Evolutionary conservation across 2,797 vertebrate species (phyloP), one percentile per base, ranked within the genome.

Genomic region (Amniataba percoides): DNA sequence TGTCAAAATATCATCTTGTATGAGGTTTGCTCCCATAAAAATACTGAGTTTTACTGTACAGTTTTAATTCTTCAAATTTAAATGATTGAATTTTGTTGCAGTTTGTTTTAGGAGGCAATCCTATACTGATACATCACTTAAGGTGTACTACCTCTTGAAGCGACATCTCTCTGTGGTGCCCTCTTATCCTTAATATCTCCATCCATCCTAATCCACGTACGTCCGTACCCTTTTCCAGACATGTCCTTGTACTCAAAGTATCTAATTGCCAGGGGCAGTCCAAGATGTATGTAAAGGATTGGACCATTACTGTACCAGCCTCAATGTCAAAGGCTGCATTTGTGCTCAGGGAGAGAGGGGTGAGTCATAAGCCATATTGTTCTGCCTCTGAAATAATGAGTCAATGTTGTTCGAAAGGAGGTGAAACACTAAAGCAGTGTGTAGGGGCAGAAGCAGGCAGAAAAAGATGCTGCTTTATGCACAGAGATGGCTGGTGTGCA

Each of bases 381-480:
- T 68, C 27, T n/a, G 39, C 7, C 40, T 71, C 13, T 53, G 74
- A 71, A 67, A 78, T 74, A 82, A 90, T 86, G 65, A 89, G 52
- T 1, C 27, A 16, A 6, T 52, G 7, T 16, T 63, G 7, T 23
- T 67, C 10, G 14, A 13, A 52, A 36, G 31, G 10, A 59, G 34
- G 6, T 0, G 1, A 13, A 53, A 19, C 23, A 7, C 40, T 12
- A 52, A 52, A 43, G 15, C 1, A 2, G 5, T 45, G 19, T 48
- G 31, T 13, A n/a, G n/a, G n/a, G n/a, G n/a, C n/a, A 3, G 13
- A 6, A 34, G n/a, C 40, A 3, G 4, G 58, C 3, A 72, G 39
- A 19, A 14, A 40, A 46, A 40, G 8, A 42, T 39, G 1, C 12
- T 45, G n/a, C 16, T 56, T 39, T 9, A 10, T 21, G 5, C 39